Evolutionary conservation across 1,140 invertebrate genomes (phyloP).

Genomic region (Drosophila saltans): DNA sequence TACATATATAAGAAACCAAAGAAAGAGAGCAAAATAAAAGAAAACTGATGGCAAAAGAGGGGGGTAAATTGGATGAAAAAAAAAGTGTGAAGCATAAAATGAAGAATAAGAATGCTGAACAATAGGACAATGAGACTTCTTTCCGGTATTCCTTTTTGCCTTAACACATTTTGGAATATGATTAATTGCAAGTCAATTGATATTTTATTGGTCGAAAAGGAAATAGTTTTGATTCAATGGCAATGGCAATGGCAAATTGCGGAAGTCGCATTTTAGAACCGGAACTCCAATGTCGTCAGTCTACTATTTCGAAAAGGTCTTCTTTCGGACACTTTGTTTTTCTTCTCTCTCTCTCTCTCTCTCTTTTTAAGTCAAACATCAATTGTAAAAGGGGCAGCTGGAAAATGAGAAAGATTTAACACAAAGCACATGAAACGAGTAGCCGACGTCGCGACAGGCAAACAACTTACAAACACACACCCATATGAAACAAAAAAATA

Average conservation of each 20-base stretch:
- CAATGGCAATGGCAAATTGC: constrained; percentile 28
- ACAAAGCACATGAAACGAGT: constrained; percentile 47
- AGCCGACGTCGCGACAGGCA: constrained; percentile 65
- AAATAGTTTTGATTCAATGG: constrained; percentile 40
- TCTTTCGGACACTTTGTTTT: constrained; percentile 8
- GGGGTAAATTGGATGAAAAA: constrained; percentile 21
- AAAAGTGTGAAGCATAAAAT: constrained; percentile 71
- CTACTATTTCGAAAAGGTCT: constrained; percentile 39
- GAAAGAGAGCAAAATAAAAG: constrained; percentile 13
- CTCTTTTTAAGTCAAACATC: constrained; percentile 43
- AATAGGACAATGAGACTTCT: constrained; percentile 66
- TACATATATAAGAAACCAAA: not conserved
- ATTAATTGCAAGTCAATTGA: constrained; percentile 83
- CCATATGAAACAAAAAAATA: constrained; percentile 16
- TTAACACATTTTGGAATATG: constrained; percentile 73
- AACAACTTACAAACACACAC: constrained; percentile 54
- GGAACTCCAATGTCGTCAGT: constrained; percentile 54
- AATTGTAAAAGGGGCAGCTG: constrained; percentile 67
- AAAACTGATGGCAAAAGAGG: too few species aligned
- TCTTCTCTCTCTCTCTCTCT: too few species aligned
- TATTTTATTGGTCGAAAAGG: constrained; percentile 73
- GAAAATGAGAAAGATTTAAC: constrained; percentile 37
- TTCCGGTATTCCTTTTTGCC: constrained; percentile 67
- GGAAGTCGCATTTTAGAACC: constrained; percentile 67
- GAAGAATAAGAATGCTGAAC: constrained; percentile 51